Base-by-base conservation (phyloP, 2,888 invertebrate species). In the Pseudococcus longispinus region DNA sequence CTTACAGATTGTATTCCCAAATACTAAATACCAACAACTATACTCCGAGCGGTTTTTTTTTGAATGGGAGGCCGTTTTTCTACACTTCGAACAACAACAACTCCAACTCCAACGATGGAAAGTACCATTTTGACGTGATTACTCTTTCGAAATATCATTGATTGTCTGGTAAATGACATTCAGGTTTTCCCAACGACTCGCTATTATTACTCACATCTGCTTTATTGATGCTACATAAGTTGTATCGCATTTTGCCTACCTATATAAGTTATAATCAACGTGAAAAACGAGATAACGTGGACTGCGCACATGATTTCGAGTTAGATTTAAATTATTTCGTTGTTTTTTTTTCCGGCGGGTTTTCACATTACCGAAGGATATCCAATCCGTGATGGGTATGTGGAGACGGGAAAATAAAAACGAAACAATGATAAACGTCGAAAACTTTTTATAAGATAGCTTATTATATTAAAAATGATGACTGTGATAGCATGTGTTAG, bases 401-500 rank as follows among this genome's bases (percentile, higher is more conserved):
- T 8, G 8, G 9, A 37, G 9, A 8, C 9, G 23, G 8, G 26
- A 65, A 65, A 26, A 26, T 8, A 65, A 29, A 70, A 18, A 70
- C 29, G 29, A 15, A 23, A 20, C 8, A 26, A 23, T 3, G 23
- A 65, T 65, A 18, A 65, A 11, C 15, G 70, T 15, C 18, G 29
- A 70, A 60, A 23, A n/a, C 15, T 60, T 70, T 29, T 70, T 20
- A 32, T 80, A 42, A 32, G 23, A 80, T 80, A 80, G 23, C 42
- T 80, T 42, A 80, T 80, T 80, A 80, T 37, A 29, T 70, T 70
- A n/a, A 80, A n/a, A 80, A 80, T 80, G 77, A 42, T 80, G 42
- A 80, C 77, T 80, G 77, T 80, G 77, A 80, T 80, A 80, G 77
- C 77, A 80, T 80, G 77, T 77, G 77, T 32, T 77, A 37, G 77